Conservation (phyloP, 1,140 invertebrate genomes). For the Meloidogyne hapla region DNA sequence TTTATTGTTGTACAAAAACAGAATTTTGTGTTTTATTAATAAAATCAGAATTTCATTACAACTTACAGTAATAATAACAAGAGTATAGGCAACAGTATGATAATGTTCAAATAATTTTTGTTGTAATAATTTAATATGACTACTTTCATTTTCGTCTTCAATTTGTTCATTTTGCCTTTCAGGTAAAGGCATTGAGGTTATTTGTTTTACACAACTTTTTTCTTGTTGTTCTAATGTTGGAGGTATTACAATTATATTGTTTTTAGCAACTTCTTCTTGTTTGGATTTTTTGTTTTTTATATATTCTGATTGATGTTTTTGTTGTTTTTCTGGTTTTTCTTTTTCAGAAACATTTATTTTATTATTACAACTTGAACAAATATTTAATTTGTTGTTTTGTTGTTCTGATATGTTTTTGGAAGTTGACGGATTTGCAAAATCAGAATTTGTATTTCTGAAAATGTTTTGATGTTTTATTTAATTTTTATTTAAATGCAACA, state of each 20-base stretch:
- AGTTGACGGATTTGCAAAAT: not conserved
- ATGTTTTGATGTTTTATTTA: not conserved
- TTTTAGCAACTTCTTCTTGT: not conserved
- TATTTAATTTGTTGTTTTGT: not conserved
- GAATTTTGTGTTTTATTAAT: no score
- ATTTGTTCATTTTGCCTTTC: not conserved
- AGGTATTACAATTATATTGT: not conserved
- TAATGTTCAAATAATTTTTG: slow-evolving; percentile 49
- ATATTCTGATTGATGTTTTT: no score
- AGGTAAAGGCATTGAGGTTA: not conserved
- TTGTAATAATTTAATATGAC: slow-evolving; percentile 33
- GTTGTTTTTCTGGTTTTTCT: not conserved
- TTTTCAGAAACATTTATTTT: not conserved
- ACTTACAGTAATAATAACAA: slow-evolving; percentile 47
- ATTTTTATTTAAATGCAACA: not conserved
- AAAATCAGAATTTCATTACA: not conserved
- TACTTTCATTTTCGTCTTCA: not conserved
- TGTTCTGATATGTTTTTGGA: not conserved
- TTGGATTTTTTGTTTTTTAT: not conserved
- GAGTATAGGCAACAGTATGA: slow-evolving; percentile 42
- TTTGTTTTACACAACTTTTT: not conserved
- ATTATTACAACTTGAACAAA: not conserved
- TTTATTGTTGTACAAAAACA: not conserved
- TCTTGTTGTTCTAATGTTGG: not conserved
- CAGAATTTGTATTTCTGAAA: not conserved